Conservation (phyloP, 2,113 vertebrate species). For the Eptesicus fuscus region DNA sequence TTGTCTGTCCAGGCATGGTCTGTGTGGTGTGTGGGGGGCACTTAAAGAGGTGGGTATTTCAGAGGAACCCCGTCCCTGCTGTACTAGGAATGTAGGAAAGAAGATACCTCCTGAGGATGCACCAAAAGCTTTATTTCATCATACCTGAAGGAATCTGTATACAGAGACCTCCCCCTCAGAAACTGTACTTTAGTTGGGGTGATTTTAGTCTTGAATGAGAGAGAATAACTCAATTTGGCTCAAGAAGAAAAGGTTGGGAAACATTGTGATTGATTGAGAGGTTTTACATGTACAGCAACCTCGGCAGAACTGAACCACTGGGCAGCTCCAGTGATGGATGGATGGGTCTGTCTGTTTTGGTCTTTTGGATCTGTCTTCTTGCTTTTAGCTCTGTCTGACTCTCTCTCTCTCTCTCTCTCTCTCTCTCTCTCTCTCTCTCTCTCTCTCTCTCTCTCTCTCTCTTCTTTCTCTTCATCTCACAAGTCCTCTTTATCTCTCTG, state of each 20-base stretch:
- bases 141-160: background rate
- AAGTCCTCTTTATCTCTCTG: background rate
- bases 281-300: accelerated
- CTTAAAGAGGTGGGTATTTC: background rate
- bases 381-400: background rate
- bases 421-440: background rate
- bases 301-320: background rate
- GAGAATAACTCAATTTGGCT: background rate
- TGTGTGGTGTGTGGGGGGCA: accelerated
- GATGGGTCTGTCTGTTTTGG: background rate
- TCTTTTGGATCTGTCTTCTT: background rate
- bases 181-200: background rate
- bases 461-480: background rate
- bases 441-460: background rate
- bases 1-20: accelerated
- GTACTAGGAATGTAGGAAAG: background rate
- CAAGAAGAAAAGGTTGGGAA: background rate
- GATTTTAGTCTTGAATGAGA: background rate
- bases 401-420: background rate
- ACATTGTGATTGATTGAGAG: background rate
- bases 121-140: background rate
- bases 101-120: background rate
- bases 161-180: background rate
- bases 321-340: background rate
- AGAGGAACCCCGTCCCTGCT: background rate